Percentiles rank a stretch among this genome's conserved stretches.
Conservation (phyloP, 2,888 invertebrate species). For the Gnatocerus cornutus region DNA sequence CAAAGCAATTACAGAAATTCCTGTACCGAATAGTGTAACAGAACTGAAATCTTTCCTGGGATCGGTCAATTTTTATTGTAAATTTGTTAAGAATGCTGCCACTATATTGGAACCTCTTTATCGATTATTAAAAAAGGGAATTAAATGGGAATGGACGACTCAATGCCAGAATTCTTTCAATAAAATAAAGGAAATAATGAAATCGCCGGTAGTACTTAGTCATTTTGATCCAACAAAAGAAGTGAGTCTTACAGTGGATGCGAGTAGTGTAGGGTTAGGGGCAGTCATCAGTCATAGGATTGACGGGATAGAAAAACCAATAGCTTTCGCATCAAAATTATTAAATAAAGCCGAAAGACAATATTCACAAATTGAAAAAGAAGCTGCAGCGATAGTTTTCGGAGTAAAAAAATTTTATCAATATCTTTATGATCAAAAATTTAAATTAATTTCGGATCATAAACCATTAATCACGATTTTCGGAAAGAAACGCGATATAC, state of each 20-base stretch:
- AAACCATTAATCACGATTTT: slow-evolving; percentile 3
- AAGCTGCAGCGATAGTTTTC: neutral
- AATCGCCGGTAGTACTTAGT: neutral
- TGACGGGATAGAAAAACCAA: slow-evolving; percentile 5
- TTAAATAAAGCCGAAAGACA: neutral
- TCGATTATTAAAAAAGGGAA: neutral
- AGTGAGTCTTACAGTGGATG: neutral
- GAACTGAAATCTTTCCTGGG: slow-evolving; percentile 5
- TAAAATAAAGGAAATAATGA: neutral
- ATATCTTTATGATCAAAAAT: neutral
- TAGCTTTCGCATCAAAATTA: slow-evolving; percentile 1
- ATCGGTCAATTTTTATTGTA: slow-evolving; percentile 5
- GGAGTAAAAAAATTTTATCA: neutral
- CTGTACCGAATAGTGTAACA: slow-evolving; percentile 15
- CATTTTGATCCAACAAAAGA: neutral
- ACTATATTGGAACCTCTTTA: neutral
- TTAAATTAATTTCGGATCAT: neutral
- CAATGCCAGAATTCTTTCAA: neutral
- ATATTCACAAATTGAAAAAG: neutral
- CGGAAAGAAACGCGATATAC: neutral
- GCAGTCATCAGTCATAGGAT: neutral
- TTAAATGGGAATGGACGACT: neutral
- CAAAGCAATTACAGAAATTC: slow-evolving; percentile 46
- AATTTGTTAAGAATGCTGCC: neutral
- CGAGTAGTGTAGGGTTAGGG: neutral